Evolutionary conservation across 2,888 invertebrate species (phyloP), one percentile per base, ranked within the genome.

Genomic region (Dynastes tityus): DNA sequence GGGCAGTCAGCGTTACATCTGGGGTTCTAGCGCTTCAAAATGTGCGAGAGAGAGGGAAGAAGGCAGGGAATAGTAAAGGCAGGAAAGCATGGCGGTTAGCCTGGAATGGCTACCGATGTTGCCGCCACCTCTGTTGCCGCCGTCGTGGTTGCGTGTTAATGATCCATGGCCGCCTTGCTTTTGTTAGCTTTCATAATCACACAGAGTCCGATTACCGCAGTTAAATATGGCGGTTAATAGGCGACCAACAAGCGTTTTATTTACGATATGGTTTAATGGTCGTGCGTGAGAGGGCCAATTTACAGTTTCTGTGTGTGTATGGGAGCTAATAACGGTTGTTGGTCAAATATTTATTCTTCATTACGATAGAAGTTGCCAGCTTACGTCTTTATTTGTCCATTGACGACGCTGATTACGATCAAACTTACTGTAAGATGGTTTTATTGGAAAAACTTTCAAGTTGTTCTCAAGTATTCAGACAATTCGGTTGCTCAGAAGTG

Each of bases 171-270:
- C 80, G 80, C 80, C 78, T 79, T 78, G 81, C 80, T 81, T 80
- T 82, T 82, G 81, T 82, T 82, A 77, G 82, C 80, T 78, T 77
- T 80, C 81, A 80, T 80, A 82, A 82, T 81, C 81, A 81, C 81
- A 71, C 77, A 73, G 65, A 76, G 73, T 77, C 79, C 77, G 79
- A 79, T 79, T 80, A 80, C 75, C 78, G 76, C 78, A 78, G 78
- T 80, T 80, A 80, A 80, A 80, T 80, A 80, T 80, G 80, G 78
- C 80, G 78, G 76, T 80, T 80, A 80, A 80, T 78, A 78, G 76
- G 68, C 76, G 58, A 76, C 80, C 80, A 78, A 80, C 78, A 76
- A 78, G 78, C 76, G 76, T 73, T 76, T 80, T 80, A 80, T 80
- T 80, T 80, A 80, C 78, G 78, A 80, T 80, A 80, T 78, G 80